Evolutionary conservation across 2,888 invertebrate species (phyloP).

Genomic region (Noctua janthe): DNA sequence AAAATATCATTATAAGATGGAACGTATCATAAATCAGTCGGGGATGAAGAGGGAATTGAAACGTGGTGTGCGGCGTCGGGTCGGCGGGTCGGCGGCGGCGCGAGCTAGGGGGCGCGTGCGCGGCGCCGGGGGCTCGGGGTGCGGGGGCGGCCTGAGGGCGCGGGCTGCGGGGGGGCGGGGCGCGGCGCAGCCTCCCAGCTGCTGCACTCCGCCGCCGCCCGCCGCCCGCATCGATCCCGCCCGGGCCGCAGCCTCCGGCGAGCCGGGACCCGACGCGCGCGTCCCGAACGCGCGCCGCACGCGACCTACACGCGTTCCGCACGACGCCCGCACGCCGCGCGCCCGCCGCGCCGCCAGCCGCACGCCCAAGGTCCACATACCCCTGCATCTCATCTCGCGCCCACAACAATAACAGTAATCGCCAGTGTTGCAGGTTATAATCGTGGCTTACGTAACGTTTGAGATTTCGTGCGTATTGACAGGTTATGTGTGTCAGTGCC

Average conservation of each 20-base stretch:
- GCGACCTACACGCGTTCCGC: slow-evolving; percentile 78
- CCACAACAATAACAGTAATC: slow-evolving; percentile 78
- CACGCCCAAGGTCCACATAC: slow-evolving; percentile 77
- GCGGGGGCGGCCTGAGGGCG: slow-evolving; percentile 62
- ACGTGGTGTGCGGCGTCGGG: slow-evolving; percentile 75
- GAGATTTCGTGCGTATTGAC: slow-evolving; percentile 80
- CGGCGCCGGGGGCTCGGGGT: slow-evolving; percentile 58
- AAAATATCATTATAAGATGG: slow-evolving; percentile 72
- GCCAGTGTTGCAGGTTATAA: slow-evolving; percentile 82
- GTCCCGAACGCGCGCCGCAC: slow-evolving; percentile 78
- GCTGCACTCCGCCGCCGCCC: slow-evolving; percentile 89
- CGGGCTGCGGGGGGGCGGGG: slow-evolving; percentile 72
- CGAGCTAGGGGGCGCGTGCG: slow-evolving; percentile 71
- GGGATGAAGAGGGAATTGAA: slow-evolving; percentile 84
- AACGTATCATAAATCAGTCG: slow-evolving; percentile 84
- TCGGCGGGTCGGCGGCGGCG: slow-evolving; percentile 65
- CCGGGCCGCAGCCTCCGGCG: slow-evolving; percentile 83
- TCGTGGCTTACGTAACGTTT: slow-evolving; percentile 85
- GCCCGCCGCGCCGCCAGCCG: slow-evolving; percentile 72
- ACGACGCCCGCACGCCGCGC: slow-evolving; percentile 77
- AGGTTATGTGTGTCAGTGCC: slow-evolving; percentile 83
- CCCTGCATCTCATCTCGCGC: slow-evolving; percentile 83
- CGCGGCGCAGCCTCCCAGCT: slow-evolving; percentile 86
- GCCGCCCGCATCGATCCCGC: slow-evolving; percentile 89
- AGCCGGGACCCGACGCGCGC: slow-evolving; percentile 81